Conservation (phyloP, 1,140 invertebrate species). For the Drosophila elegans region DNA sequence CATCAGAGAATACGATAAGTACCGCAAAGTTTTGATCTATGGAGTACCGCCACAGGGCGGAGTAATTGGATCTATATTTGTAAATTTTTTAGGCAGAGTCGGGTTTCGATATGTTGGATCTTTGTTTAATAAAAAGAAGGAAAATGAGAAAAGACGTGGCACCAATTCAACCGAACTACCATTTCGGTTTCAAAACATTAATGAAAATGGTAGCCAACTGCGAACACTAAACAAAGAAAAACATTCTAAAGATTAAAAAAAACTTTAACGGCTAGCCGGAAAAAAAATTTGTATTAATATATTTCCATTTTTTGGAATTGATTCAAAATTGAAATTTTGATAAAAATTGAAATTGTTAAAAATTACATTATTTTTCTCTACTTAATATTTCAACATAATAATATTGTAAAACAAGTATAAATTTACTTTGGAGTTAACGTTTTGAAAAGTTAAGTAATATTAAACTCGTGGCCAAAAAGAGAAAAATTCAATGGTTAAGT, state of each 20-base stretch:
- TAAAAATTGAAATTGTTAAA: too few relatives aligned
- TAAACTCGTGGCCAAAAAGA: too few relatives aligned
- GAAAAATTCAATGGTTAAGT: not conserved
- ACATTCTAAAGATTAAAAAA: too few relatives aligned
- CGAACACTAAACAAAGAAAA: not conserved
- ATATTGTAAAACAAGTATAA: too few relatives aligned
- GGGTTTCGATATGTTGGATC: not conserved
- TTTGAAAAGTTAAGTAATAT: not conserved
- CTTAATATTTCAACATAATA: too few relatives aligned
- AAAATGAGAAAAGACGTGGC: not conserved
- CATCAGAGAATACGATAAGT: not conserved
- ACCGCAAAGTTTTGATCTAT: not conserved
- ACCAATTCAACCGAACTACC: not conserved
- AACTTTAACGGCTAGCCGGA: too few relatives aligned
- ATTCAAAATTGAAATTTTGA: too few relatives aligned
- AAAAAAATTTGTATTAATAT: too few relatives aligned
- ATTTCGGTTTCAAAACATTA: not conserved
- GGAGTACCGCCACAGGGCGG: slow-evolving; percentile 14
- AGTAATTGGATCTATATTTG: not conserved
- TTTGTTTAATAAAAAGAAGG: not conserved
- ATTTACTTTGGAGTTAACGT: too few relatives aligned
- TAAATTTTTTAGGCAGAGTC: slow-evolving; percentile 2
- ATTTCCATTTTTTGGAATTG: too few relatives aligned
- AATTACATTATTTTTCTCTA: too few relatives aligned
- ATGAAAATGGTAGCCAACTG: not conserved